Evolutionary conservation across 2,797 vertebrate species (phyloP), one percentile per base, ranked within the genome.

Genomic region (Novumbra hubbsi): DNA sequence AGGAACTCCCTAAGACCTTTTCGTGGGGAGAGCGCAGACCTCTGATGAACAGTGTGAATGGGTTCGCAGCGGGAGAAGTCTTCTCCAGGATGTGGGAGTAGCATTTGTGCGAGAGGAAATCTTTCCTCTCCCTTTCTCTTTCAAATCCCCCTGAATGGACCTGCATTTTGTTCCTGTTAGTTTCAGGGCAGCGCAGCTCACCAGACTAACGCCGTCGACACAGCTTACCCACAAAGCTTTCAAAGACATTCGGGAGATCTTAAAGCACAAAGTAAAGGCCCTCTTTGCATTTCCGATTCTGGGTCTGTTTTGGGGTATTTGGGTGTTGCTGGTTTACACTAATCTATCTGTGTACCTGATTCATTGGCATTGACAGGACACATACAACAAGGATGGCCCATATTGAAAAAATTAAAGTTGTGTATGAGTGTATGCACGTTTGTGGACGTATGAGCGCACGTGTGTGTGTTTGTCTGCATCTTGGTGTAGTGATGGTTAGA

Each of bases 131-230:
- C 52, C 19, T 76, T 79, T 81, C 84, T 80, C 89, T 83, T 88
- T 88, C 85, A 85, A 85, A 49, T 67, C 80, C 27, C 63, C 65
- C 68, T 84, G 75, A 89, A 86, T 88, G 73, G 73, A 77, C 79
- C 78, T 79, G 71, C 88, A 91, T 90, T 84, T 85, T 86, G 90
- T 88, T 50, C 30, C 77, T 78, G 83, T 84, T 87, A 88, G 86
- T 88, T 79, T 86, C 81, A 75, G 19, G 75, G 78, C 76, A 17
- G 80, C 63, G 79, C 80, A 71, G 82, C 79, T 79, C 84, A 80
- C 78, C 4, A 24, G 60, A 83, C 83, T 83, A 79, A 81, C 7
- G 75, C 78, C 84, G 88, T 90, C 87, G 87, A 78, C 87, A 77
- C 81, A 75, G 80, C 81, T 82, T 84, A 90, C 83, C 87, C 87